Evolutionary conservation across 2,113 vertebrate species (phyloP), one percentile per base, ranked within the genome.

Genomic region (Syngnathoides biaculeatus): DNA sequence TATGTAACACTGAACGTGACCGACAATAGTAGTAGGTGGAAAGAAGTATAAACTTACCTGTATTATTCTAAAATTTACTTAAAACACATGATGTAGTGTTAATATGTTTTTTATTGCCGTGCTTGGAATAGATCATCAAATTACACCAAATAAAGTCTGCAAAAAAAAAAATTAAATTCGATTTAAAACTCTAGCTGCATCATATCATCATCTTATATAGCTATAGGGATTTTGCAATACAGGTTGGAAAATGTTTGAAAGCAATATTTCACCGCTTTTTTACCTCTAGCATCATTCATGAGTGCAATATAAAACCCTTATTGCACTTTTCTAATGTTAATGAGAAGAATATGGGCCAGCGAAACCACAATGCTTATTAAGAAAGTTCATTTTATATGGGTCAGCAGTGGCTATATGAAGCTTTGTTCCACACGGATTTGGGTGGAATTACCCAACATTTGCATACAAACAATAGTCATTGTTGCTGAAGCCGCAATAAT

Each of bases 401-500:
- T 81, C 88, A 82, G 19, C 22, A 9, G 24, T n/a, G 62, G 48
- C 67, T 83, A 73, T 77, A 75, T 69, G 68, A 76, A 66, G 75
- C 73, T 73, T 73, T 64, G 74, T 72, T 81, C 61, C 72, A 55
- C 39, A n/a, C 67, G 70, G 74, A 78, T 73, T 86, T 79, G 61
- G 26, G 8, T 67, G 69, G 71, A 71, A 75, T 73, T 72, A 65
- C 45, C 66, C 53, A 10, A 60, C 64, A 87, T 86, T 84, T 86
- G 76, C 84, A 89, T 84, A 68, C 39, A 67, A 77, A 88, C 82
- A 88, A 88, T 79, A 57, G 78, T 56, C 8, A 0, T 27, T 50
- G 73, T 62, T 82, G 73, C 68, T 47, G 70, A 66, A 64, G 62
- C 64, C 62, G 65, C 69, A 79, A 61, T 58, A 74, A 84, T 59